Conservation (phyloP, 2,888 invertebrate genomes). For the Crocallis elinguaria region DNA sequence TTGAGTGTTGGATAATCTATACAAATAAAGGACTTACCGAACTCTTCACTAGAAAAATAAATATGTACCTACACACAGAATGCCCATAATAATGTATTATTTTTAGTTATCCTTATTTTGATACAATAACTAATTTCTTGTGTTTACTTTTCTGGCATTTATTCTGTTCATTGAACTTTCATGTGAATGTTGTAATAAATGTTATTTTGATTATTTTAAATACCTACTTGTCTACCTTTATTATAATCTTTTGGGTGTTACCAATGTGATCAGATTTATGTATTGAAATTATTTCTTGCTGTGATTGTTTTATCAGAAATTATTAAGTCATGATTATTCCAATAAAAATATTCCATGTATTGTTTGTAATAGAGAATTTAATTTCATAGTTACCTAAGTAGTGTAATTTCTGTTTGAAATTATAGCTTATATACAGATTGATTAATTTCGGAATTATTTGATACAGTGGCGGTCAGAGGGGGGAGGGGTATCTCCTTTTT, state of each 20-base stretch:
- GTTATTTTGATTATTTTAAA: not conserved
- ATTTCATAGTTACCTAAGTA: not conserved
- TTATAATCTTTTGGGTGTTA: not conserved
- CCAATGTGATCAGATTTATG: not conserved
- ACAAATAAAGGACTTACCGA: no score
- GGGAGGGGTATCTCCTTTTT: no score
- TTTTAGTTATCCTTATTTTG: not conserved
- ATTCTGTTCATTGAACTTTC: not conserved
- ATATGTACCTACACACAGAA: no score
- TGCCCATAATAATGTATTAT: not conserved
- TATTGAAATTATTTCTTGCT: conserved; percentile 9
- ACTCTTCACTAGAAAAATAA: no score
- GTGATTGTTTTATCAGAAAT: conserved; percentile 18
- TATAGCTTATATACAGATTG: not conserved
- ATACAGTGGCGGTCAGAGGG: no score
- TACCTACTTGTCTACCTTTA: not conserved
- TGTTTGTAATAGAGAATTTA: conserved; percentile 2
- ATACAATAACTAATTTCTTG: no score
- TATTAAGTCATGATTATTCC: conserved; percentile 15
- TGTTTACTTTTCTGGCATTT: not conserved
- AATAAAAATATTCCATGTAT: conserved; percentile 24
- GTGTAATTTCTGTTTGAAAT: not conserved
- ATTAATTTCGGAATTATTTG: no score
- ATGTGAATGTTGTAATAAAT: not conserved
- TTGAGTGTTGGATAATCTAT: no score